Percentiles rank a stretch among this genome's conserved stretches.
phyloP scores from a whole-genome alignment of 2,888 invertebrate genomes.

The Philaethria dido region DNA sequence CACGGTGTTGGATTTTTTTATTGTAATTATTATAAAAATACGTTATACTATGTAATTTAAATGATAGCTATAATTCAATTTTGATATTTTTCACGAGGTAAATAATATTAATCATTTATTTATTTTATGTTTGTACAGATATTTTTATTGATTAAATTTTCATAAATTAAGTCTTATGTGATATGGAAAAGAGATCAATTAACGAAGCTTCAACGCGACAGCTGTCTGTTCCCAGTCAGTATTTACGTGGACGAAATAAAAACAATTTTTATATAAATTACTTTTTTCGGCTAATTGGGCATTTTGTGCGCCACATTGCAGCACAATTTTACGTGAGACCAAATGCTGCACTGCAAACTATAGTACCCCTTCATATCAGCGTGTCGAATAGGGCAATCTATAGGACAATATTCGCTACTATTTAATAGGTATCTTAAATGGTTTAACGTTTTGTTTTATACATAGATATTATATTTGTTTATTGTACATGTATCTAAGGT shows the following conservation, averaged over 20 bases:
- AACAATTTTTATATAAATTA: neutral
- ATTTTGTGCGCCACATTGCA: slow-evolving; percentile 53
- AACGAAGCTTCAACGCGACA: slow-evolving; percentile 7
- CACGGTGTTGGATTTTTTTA: slow-evolving; percentile 36
- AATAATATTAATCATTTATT: neutral
- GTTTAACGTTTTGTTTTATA: too few species aligned
- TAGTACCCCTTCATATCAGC: slow-evolving; percentile 47
- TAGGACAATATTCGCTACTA: neutral
- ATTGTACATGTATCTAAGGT: too few species aligned
- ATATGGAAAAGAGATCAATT: slow-evolving; percentile 7
- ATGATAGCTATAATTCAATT: neutral
- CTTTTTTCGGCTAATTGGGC: slow-evolving; percentile 44
- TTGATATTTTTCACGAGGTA: neutral
- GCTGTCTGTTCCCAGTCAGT: slow-evolving; percentile 13
- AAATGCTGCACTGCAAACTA: slow-evolving; percentile 43
- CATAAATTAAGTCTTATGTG: too few species aligned
- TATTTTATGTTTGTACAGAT: neutral
- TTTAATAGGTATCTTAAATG: neutral
- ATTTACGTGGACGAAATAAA: slow-evolving; percentile 5
- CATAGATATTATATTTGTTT: too few species aligned
- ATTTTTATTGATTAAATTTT: too few species aligned
- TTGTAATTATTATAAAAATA: neutral
- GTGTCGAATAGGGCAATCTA: slow-evolving; percentile 34
- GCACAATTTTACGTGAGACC: slow-evolving; percentile 52
- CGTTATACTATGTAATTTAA: too few species aligned